Evolutionary conservation across 2,888 invertebrate genomes (phyloP).

Genomic region (Amiota mariae): DNA sequence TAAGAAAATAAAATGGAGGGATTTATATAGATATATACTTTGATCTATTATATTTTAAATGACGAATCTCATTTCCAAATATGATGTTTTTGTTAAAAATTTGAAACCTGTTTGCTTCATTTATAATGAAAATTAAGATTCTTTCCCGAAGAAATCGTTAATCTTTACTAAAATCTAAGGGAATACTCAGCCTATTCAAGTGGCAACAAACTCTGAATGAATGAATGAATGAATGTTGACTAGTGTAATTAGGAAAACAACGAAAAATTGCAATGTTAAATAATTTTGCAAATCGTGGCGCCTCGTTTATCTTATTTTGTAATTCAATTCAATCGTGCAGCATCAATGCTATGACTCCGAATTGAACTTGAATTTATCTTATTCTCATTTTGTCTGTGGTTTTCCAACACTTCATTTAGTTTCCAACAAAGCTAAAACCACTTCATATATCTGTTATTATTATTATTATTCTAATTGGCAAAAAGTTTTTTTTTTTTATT

Average conservation of each 20-base stretch:
- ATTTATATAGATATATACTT: too few relatives aligned
- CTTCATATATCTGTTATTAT: not conserved
- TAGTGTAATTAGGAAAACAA: not conserved
- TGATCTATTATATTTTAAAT: too few relatives aligned
- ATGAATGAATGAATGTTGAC: too few relatives aligned
- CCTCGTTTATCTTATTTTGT: not conserved
- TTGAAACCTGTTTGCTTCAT: too few relatives aligned
- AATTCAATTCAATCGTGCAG: conserved; percentile 2
- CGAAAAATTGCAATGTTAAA: not conserved
- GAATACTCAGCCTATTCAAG: too few relatives aligned
- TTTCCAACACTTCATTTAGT: not conserved
- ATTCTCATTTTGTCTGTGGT: not conserved
- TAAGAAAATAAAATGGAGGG: too few relatives aligned
- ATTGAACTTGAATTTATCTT: conserved; percentile 16
- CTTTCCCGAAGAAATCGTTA: too few relatives aligned
- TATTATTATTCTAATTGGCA: conserved; percentile 10
- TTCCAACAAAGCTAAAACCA: not conserved
- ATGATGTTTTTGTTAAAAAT: too few relatives aligned
- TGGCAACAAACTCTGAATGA: too few relatives aligned
- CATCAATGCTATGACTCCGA: conserved; percentile 6
- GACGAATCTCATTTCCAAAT: too few relatives aligned
- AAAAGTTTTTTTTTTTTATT: not conserved
- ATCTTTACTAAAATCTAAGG: too few relatives aligned
- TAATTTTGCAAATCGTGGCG: conserved; percentile 15
- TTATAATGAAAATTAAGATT: too few relatives aligned